Conservation (phyloP, 2,113 vertebrate species). For the Leiothrix lutea region DNA sequence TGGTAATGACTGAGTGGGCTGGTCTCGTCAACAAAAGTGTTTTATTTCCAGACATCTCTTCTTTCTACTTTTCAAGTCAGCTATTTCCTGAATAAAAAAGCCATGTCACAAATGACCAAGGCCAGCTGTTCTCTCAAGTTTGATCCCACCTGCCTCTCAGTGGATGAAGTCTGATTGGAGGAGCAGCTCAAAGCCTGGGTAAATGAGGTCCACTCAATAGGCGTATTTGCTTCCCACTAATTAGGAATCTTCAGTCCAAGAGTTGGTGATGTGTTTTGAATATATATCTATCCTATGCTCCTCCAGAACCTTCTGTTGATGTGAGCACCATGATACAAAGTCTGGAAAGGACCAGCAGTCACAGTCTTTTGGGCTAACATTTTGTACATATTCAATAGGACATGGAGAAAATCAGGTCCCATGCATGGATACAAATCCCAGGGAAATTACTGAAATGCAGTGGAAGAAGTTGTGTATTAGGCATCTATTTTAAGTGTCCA, state of each 20-base stretch:
- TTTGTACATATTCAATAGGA: background rate
- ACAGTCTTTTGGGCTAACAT: background rate
- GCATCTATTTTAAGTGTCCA: background rate
- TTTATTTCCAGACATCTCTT: slow-evolving; percentile 16
- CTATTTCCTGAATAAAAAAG: slow-evolving; percentile 57
- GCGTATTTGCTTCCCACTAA: background rate
- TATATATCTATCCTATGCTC: background rate
- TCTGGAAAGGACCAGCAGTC: background rate
- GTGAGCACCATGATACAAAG: background rate
- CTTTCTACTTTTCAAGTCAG: slow-evolving; percentile 25
- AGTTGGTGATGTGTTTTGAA: background rate
- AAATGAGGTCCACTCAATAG: background rate
- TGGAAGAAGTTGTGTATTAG: background rate
- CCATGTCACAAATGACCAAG: background rate
- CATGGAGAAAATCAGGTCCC: background rate
- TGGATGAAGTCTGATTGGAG: background rate
- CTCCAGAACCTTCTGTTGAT: background rate
- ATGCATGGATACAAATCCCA: background rate
- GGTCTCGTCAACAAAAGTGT: background rate
- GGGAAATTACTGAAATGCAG: background rate
- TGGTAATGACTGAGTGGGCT: rapidly evolving
- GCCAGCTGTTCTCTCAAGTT: background rate
- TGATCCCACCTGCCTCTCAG: background rate
- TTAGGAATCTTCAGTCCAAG: background rate
- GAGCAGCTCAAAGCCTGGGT: background rate